phyloP scores from a whole-genome alignment of 2,888 invertebrate genomes.

The Tetragonisca angustula region DNA sequence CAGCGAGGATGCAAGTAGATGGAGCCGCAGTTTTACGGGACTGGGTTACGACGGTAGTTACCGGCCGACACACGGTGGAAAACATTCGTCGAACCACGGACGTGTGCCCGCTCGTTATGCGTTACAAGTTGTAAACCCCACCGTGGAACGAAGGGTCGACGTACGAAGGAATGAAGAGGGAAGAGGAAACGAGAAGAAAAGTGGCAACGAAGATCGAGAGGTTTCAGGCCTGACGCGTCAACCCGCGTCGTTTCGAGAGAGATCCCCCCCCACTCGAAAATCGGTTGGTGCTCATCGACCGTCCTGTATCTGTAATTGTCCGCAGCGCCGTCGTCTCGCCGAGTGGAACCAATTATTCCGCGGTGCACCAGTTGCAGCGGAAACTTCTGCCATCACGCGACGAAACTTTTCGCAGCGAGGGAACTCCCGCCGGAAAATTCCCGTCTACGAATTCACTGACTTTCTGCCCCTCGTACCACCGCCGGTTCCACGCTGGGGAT shows the following conservation, averaged over 20 bases:
- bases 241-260: not conserved
- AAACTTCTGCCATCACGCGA: conserved; percentile 64
- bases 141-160: conserved; percentile 39
- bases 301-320: conserved; percentile 57
- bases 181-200: not conserved
- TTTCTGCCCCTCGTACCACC: conserved; percentile 17
- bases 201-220: not conserved
- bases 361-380: conserved; percentile 61
- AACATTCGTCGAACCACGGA: conserved; percentile 38
- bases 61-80: conserved; percentile 52
- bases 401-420: conserved; percentile 29
- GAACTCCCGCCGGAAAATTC: conserved; percentile 51
- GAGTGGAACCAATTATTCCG: conserved; percentile 68
- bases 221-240: not conserved
- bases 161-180: conserved; percentile 47
- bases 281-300: conserved; percentile 30
- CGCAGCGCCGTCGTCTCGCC: conserved; percentile 32
- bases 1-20: conserved; percentile 52
- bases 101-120: conserved; percentile 44
- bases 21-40: conserved; percentile 66
- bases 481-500: conserved; percentile 19
- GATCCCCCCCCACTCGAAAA: conserved; percentile 25
- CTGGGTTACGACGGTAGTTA: conserved; percentile 61
- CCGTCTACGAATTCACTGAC: conserved; percentile 44
- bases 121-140: conserved; percentile 35